Conservation (phyloP, 2,113 vertebrate species). For the Ovis aries region DNA sequence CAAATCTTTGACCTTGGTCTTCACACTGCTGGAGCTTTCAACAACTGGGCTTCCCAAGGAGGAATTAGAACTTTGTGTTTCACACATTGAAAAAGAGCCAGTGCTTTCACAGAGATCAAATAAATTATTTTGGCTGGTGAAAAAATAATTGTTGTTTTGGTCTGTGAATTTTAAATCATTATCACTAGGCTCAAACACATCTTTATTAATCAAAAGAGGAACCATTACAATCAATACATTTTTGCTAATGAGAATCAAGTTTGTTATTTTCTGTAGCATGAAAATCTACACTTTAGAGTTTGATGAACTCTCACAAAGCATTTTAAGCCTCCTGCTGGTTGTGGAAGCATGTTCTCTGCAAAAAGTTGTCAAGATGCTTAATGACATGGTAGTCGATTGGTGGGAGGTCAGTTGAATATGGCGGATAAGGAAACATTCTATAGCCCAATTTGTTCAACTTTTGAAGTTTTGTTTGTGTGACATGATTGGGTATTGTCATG, state of each 20-base stretch:
- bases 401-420: not conserved
- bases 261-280: not conserved
- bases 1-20: conserved; percentile 88
- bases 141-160: not conserved
- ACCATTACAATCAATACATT: not conserved
- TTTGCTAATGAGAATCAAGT: not conserved
- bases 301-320: not conserved
- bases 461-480: not conserved
- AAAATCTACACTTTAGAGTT: not conserved
- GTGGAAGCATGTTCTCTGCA: not conserved
- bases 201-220: not conserved
- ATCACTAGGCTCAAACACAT: not conserved
- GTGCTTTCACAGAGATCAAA: conserved; percentile 73
- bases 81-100: conserved; percentile 50
- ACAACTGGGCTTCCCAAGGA: conserved; percentile 78
- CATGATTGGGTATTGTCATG: not conserved
- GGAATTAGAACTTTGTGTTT: conserved; percentile 55
- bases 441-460: not conserved
- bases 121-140: not conserved
- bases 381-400: not conserved
- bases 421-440: not conserved
- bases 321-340: not conserved
- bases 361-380: not conserved
- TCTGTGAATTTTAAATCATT: not conserved
- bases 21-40: conserved; percentile 76